Percentiles rank a stretch among this genome's conserved stretches.
Conservation (phyloP, 2,888 invertebrate genomes). For the Agriotes lineatus region DNA sequence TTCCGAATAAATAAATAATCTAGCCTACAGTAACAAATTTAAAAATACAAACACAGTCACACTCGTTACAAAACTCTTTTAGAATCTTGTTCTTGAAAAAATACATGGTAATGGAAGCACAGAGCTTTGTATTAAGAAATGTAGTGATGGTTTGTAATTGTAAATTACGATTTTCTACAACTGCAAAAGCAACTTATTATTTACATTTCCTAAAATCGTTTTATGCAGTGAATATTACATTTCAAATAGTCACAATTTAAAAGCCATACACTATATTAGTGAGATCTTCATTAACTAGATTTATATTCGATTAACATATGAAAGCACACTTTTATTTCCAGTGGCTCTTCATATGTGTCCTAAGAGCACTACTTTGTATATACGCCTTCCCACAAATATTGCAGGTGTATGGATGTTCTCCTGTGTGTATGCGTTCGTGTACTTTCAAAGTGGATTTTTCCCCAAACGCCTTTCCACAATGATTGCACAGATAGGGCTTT, state of each 20-base stretch:
- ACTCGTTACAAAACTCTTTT: too few relatives aligned
- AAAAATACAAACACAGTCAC: too few relatives aligned
- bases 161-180: neutral
- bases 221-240: neutral
- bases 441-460: constrained; percentile 52
- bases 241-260: neutral
- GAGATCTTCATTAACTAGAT: neutral
- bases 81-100: too few relatives aligned
- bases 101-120: too few relatives aligned
- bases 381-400: constrained; percentile 50
- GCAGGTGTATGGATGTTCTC: constrained; percentile 52
- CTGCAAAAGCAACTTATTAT: neutral
- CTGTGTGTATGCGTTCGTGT: constrained; percentile 52
- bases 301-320: neutral
- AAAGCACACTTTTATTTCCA: constrained; percentile 40
- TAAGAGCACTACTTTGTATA: constrained; percentile 50
- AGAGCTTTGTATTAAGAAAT: neutral
- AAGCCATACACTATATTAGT: neutral
- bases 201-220: neutral
- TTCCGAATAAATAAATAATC: too few relatives aligned
- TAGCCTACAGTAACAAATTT: too few relatives aligned
- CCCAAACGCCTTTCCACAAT: constrained; percentile 52
- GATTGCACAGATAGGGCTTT: constrained; percentile 50
- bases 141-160: neutral
- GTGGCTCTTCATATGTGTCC: constrained; percentile 51